Conservation (phyloP, 1,140 invertebrate species). For the Atopsyche davidsoni region DNA sequence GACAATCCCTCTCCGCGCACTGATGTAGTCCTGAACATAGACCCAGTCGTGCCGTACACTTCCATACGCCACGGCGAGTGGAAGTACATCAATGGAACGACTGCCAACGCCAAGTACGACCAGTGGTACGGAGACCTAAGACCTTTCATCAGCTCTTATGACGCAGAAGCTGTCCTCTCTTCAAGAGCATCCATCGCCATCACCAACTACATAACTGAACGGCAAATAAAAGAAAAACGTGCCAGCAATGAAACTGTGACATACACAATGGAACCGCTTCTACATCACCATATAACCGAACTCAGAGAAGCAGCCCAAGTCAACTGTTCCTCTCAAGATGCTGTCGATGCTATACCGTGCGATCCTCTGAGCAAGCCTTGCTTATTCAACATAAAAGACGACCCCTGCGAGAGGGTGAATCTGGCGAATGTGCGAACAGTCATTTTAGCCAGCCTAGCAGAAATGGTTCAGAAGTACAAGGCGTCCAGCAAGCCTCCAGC, state of each 20-base stretch:
- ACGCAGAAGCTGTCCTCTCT: conserved; percentile 42
- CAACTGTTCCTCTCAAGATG: conserved; percentile 10
- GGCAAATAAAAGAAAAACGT: conserved; percentile 38
- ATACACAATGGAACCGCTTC: conserved; percentile 5
- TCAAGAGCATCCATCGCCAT: conserved; percentile 46
- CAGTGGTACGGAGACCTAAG: conserved; percentile 56
- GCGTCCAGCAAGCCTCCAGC: conserved; percentile 44
- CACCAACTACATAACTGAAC: conserved; percentile 39
- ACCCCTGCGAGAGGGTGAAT: conserved; percentile 74
- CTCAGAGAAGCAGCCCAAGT: conserved; percentile 15
- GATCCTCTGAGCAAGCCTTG: conserved; percentile 41
- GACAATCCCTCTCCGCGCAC: conserved; percentile 48
- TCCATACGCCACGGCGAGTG: conserved; percentile 61
- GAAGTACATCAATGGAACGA: conserved; percentile 67
- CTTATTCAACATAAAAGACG: conserved; percentile 64
- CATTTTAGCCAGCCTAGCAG: conserved; percentile 44
- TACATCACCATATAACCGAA: conserved; percentile 1
- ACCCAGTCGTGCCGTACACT: conserved; percentile 55
- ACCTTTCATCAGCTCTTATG: conserved; percentile 33
- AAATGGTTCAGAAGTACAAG: conserved; percentile 42
- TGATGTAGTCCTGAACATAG: conserved; percentile 68
- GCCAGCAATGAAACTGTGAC: neutral
- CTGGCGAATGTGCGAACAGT: conserved; percentile 48
- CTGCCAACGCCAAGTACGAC: conserved; percentile 41
- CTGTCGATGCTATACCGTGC: conserved; percentile 22